phyloP scores from a whole-genome alignment of 2,888 invertebrate species.

The Cheilosia pagana region DNA sequence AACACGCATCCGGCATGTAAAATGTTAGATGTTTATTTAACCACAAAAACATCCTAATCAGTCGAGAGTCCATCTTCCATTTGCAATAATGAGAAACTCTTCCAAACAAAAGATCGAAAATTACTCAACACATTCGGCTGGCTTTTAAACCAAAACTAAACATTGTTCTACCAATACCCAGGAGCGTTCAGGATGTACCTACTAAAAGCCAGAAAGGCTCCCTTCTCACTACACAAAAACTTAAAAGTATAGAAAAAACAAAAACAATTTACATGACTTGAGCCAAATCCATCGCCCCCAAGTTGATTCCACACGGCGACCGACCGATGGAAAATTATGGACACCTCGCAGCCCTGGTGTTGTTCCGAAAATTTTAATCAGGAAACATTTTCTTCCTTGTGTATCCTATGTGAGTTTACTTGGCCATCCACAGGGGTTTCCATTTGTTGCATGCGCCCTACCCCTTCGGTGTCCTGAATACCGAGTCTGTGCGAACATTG shows the following conservation, averaged over 20 bases:
- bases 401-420: constrained; percentile 13
- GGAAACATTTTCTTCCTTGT: constrained; percentile 18
- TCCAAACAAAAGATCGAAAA: constrained; percentile 25
- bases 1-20: too few relatives aligned
- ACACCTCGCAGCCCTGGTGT: constrained; percentile 3
- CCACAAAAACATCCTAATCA: too few relatives aligned
- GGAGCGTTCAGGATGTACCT: constrained; percentile 4
- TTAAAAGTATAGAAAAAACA: too few relatives aligned
- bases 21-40: too few relatives aligned
- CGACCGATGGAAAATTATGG: constrained; percentile 30
- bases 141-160: constrained; percentile 1
- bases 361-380: constrained; percentile 54
- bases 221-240: neutral
- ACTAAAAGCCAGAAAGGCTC: constrained; percentile 3
- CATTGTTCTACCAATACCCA: constrained; percentile 25
- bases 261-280: constrained; percentile 22
- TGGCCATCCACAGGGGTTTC: constrained; percentile 31
- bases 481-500: neutral
- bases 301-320: constrained; percentile 18
- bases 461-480: neutral
- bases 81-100: too few relatives aligned
- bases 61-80: too few relatives aligned
- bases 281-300: constrained; percentile 33
- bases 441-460: constrained; percentile 53
- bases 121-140: constrained; percentile 28